Percentiles rank a stretch among this genome's conserved stretches.
phyloP scores from a whole-genome alignment of 2,888 invertebrate genomes.

The Volucella inanis region DNA sequence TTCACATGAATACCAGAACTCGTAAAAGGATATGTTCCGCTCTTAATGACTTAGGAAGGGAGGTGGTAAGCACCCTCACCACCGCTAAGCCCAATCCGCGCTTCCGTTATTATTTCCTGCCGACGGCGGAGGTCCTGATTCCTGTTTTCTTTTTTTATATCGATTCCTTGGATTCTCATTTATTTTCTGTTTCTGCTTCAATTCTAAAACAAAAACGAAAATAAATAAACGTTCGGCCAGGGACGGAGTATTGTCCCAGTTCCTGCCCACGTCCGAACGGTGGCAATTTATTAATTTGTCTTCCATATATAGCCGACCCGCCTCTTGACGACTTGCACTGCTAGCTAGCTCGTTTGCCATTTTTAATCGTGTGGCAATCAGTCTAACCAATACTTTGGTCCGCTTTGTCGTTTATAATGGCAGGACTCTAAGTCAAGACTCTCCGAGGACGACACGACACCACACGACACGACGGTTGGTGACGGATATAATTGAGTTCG shows the following conservation, averaged over 20 bases:
- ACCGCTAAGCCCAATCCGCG: neutral
- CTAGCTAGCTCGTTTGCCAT: conserved; percentile 30
- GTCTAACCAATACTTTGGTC: conserved; percentile 49
- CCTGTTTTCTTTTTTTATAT: conserved; percentile 46
- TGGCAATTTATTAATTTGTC: conserved; percentile 65
- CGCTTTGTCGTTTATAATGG: conserved; percentile 65
- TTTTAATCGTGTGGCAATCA: conserved; percentile 42
- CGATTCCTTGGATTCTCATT: conserved; percentile 47
- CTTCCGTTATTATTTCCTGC: conserved; percentile 41
- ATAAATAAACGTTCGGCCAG: conserved; percentile 21
- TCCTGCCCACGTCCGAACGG: conserved; percentile 15
- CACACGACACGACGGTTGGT: neutral
- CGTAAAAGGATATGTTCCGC: conserved; percentile 15
- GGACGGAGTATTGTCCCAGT: conserved; percentile 3
- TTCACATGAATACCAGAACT: neutral
- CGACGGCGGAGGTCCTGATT: neutral
- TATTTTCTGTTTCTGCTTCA: conserved; percentile 46
- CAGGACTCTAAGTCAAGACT: conserved; percentile 49
- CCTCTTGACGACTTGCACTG: neutral
- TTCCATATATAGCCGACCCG: conserved; percentile 38
- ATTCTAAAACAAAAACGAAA: conserved; percentile 40
- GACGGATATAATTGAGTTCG: conserved; percentile 57
- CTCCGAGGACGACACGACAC: conserved; percentile 4
- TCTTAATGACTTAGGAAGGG: conserved; percentile 61
- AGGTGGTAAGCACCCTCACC: neutral